Evolutionary conservation across 2,113 vertebrate species (phyloP).

Genomic region (Apus apus): DNA sequence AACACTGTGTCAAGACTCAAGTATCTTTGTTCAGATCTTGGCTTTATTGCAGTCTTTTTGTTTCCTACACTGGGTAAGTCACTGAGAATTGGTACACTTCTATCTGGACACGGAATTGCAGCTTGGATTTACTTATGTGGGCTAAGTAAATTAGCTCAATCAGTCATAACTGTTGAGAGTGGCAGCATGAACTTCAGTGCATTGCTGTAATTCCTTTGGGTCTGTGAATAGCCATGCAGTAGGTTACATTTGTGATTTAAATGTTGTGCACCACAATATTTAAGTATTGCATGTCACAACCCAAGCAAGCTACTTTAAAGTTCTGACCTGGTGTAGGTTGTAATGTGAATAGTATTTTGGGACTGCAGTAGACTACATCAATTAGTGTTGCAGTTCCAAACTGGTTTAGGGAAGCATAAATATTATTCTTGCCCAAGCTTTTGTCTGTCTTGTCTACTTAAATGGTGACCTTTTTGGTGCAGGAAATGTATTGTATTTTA

Average conservation of each 20-base stretch:
- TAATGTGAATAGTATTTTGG: neutral
- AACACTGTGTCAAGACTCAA: neutral
- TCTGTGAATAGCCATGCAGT: neutral
- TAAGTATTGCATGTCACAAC: neutral
- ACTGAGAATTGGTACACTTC: neutral
- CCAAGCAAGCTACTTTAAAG: neutral
- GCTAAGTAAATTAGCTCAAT: neutral
- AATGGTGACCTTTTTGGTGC: neutral
- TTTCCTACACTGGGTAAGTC: neutral
- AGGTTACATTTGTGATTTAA: neutral
- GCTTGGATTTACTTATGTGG: neutral
- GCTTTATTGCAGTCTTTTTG: neutral
- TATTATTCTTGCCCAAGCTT: constrained; percentile 18
- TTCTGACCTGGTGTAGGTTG: neutral
- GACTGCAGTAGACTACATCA: neutral
- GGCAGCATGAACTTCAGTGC: neutral
- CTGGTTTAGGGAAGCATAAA: neutral
- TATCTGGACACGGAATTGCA: neutral
- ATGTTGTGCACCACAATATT: neutral
- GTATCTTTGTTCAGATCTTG: neutral
- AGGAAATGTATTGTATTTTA: constrained; percentile 3
- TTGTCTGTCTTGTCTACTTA: constrained; percentile 22
- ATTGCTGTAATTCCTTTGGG: neutral
- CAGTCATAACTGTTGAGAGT: neutral
- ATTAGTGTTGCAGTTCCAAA: neutral